These are phyloP conservation scores for Nymphalis polychloros DNA, from an alignment of 2,888 invertebrate genomes.

Conservation along the genomic window DNA sequence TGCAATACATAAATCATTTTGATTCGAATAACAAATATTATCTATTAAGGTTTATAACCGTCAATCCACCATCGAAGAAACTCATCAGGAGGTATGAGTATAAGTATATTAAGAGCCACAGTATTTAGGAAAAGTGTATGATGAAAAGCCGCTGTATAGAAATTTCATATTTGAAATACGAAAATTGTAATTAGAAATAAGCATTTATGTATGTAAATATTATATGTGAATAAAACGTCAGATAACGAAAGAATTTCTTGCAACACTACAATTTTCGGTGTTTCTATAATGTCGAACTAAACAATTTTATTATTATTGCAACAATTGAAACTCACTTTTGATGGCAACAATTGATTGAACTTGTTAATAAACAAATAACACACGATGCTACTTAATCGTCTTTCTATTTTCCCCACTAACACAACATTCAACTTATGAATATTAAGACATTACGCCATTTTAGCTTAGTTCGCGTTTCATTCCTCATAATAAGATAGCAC, in stretches of 20 bases:
- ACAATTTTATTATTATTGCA: constrained; percentile 71
- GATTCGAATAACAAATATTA: too few species aligned
- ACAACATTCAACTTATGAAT: constrained; percentile 5
- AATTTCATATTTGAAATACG: too few species aligned
- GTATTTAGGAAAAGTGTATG: too few species aligned
- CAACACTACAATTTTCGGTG: constrained; percentile 69
- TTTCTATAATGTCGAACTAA: constrained; percentile 60
- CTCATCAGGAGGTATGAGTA: neutral
- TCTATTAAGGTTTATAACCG: too few species aligned
- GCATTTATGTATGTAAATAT: neutral
- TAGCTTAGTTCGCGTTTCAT: constrained; percentile 17
- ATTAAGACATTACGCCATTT: constrained; percentile 23
- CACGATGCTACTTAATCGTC: constrained; percentile 1
- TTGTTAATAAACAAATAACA: constrained; percentile 24
- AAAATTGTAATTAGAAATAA: too few species aligned
- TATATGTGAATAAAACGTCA: constrained; percentile 23
- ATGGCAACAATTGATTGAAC: constrained; percentile 68
- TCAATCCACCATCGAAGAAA: too few species aligned
- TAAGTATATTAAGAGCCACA: neutral
- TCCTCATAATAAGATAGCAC: constrained; percentile 5
- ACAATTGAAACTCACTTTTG: constrained; percentile 69
- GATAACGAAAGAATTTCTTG: constrained; percentile 57
- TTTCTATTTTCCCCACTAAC: neutral
- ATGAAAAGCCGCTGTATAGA: too few species aligned
- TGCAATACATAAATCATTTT: too few species aligned